phyloP scores from a whole-genome alignment of 2,797 vertebrate genomes.

The Champsocephalus esox region DNA sequence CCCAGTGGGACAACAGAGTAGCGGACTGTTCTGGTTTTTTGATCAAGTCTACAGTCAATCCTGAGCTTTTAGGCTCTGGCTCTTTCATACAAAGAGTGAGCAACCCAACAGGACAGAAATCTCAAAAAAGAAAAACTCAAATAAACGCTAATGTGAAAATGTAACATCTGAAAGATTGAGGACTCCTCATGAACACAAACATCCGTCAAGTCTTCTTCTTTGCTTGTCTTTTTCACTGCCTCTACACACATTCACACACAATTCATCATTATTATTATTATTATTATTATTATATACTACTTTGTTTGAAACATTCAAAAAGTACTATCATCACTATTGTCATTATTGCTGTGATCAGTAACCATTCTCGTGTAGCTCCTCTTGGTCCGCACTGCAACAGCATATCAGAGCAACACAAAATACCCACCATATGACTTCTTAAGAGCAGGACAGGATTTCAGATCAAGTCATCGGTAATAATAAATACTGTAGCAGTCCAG shows the following conservation, averaged over 20 bases:
- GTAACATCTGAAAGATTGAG: conserved; percentile 52
- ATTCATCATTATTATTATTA: conserved; percentile 23
- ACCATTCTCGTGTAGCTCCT: conserved; percentile 49
- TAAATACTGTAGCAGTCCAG: conserved; percentile 83
- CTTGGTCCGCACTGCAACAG: conserved; percentile 73
- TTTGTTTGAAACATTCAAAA: conserved; percentile 74
- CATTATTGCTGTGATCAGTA: conserved; percentile 77
- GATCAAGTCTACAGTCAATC: conserved; percentile 48
- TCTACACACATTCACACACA: conserved; percentile 53
- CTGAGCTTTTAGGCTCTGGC: conserved; percentile 48
- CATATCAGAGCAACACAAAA: conserved; percentile 63
- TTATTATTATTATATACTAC: conserved; percentile 67
- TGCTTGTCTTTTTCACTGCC: conserved; percentile 46
- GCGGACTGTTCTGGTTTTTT: conserved; percentile 22
- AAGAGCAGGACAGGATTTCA: conserved; percentile 65
- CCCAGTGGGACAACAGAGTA: conserved; percentile 41
- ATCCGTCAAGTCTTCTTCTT: conserved; percentile 38
- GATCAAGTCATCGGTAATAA: conserved; percentile 70
- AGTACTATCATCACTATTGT: conserved; percentile 65
- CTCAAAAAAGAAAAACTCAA: conserved; percentile 24
- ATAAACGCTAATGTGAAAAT: conserved; percentile 44
- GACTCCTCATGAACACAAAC: conserved; percentile 40
- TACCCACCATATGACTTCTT: conserved; percentile 47
- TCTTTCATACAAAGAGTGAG: conserved; percentile 37
- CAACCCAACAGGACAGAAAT: conserved; percentile 22